Base-by-base conservation (phyloP, 2,797 vertebrate species). In the Vireo griseus region DNA sequence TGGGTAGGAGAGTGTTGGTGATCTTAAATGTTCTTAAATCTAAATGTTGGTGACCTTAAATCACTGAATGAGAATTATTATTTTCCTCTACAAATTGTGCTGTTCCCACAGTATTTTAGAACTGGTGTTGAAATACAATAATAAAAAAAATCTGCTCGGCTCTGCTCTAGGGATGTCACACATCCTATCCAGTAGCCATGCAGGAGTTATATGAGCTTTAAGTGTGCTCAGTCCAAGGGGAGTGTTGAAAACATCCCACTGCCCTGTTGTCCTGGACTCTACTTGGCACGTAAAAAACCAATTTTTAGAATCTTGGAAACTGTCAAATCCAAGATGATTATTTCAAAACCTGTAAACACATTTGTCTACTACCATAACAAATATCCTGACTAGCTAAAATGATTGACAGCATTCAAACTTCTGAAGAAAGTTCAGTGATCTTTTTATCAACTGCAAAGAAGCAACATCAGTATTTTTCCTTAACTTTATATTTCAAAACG, bases 391-490 rank as follows among this genome's bases (percentile, higher is more conserved):
- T n/a, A 72, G 50, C 42, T 59, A 63, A 85, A 87, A 40, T 67
- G 6, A 87, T 45, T 71, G n/a, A 86, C 37, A 65, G 29, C 25
- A 51, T 71, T 69, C 1, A 0, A 82, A 63, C 5, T 69, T 45
- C 75, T 65, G 39, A 80, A 55, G 11, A 71, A 92, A 58, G 7
- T 47, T 58, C 20, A 63, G 26, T 61, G 19, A 31, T 9, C 16
- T 35, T 57, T 88, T 74, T 82, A 15, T 45, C 40, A 74, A 39
- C 71, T 57, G 21, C 4, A 50, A 79, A 61, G 59, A 63, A 85
- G 52, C 87, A 76, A 63, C 6, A 86, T 40, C 13, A 44, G 15
- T 52, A 57, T 77, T 87, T 94, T 94, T 69, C 51, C 35, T 76
- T 61, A 87, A 80, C 11, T 90, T 94, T 14, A 65, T 50, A 63